Percentiles rank a stretch among this genome's conserved stretches.
Evolutionary conservation across 2,797 vertebrate genomes (phyloP).

Genomic region (Myripristis murdjan): DNA sequence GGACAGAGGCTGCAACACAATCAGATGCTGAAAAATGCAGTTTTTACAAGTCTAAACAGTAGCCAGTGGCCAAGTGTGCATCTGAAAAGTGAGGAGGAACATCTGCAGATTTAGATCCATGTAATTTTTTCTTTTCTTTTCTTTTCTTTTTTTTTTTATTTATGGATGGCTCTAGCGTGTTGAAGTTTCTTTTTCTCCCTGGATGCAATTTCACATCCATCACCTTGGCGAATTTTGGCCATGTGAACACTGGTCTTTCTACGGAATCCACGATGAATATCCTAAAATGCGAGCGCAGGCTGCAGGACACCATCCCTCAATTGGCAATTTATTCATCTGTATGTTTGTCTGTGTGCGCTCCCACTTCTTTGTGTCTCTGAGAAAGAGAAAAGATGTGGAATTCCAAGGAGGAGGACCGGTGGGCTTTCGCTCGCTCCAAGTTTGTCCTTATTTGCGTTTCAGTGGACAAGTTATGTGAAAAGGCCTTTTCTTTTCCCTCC

Average conservation of each 20-base stretch:
- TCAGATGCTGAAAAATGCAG: no score
- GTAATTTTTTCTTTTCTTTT: no score
- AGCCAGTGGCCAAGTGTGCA: neutral
- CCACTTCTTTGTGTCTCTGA: constrained; percentile 39
- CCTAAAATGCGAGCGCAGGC: no score
- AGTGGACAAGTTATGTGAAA: constrained; percentile 36
- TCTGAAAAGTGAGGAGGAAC: neutral
- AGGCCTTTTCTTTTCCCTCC: constrained; percentile 31
- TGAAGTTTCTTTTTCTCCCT: neutral
- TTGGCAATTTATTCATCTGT: constrained; percentile 40
- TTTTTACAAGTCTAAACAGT: neutral
- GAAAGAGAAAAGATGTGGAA: constrained; percentile 40
- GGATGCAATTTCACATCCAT: no score
- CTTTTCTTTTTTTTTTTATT: no score
- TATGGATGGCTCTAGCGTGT: no score
- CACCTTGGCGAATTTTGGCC: neutral
- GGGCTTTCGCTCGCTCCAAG: constrained; percentile 27
- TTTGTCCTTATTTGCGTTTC: constrained; percentile 54
- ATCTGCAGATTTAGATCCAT: no score
- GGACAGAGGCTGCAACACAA: no score
- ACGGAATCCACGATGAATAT: neutral
- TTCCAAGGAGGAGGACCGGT: constrained; percentile 33
- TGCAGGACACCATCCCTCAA: neutral
- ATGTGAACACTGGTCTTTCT: neutral
- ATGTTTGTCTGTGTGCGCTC: neutral